Percentiles rank a stretch among this genome's conserved stretches.
Conservation (phyloP, 2,888 invertebrate genomes). For the Drosophila gaucha region DNA sequence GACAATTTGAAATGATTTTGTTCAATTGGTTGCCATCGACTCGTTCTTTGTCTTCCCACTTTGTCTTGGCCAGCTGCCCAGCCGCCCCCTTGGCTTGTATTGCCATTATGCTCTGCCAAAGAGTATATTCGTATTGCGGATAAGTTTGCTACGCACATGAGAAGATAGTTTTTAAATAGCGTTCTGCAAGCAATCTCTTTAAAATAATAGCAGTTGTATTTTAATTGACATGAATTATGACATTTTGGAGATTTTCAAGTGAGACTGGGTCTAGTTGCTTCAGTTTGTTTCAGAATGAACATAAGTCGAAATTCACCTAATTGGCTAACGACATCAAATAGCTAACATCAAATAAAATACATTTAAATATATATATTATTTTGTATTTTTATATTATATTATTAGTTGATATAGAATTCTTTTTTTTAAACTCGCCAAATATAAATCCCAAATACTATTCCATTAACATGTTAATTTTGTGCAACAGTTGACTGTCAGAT, state of each 20-base stretch:
- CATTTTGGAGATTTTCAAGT: not conserved
- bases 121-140: not conserved
- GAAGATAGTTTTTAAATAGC: no score
- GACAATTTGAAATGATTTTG: conserved; percentile 72
- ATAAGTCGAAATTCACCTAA: not conserved
- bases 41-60: conserved; percentile 35
- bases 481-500: not conserved
- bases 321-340: not conserved
- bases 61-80: conserved; percentile 26
- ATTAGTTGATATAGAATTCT: no score
- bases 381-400: no score
- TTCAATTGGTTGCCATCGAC: conserved; percentile 53
- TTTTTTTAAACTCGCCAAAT: no score
- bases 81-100: conserved; percentile 13
- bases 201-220: not conserved
- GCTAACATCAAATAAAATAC: no score
- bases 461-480: no score
- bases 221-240: not conserved
- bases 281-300: not conserved
- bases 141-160: no score
- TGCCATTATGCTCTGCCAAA: conserved; percentile 9
- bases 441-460: no score
- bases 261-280: not conserved
- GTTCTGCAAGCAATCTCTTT: not conserved
- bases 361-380: no score